phyloP scores from a whole-genome alignment of 2,113 vertebrate genomes.

The Rhinoptilus africanus region DNA sequence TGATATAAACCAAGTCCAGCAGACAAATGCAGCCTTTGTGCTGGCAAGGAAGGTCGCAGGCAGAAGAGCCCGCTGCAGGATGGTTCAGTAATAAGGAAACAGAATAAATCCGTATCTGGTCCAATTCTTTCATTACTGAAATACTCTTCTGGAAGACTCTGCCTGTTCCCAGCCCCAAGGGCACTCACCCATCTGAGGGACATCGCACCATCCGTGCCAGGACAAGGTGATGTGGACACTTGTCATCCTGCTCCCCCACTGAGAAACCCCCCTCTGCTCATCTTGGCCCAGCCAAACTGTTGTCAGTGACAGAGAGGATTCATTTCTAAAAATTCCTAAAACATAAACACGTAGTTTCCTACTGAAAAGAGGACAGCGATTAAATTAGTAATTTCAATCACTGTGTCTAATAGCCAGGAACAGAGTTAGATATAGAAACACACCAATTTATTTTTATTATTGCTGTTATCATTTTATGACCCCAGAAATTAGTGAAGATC shows the following conservation, averaged over 20 bases:
- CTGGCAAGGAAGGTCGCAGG: neutral
- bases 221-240: rapidly evolving
- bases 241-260: rapidly evolving
- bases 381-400: neutral
- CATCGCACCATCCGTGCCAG: neutral
- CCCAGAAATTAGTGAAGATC: neutral
- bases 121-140: rapidly evolving
- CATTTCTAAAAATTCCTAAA: neutral
- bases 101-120: rapidly evolving
- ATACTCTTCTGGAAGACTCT: rapidly evolving
- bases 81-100: too few species aligned
- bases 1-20: rapidly evolving
- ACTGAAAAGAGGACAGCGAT: neutral
- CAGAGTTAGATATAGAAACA: neutral
- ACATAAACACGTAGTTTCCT: rapidly evolving
- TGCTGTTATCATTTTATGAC: neutral
- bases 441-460: neutral
- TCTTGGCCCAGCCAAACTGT: rapidly evolving
- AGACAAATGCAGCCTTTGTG: rapidly evolving
- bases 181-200: rapidly evolving
- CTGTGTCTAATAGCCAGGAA: neutral
- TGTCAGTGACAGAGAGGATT: neutral
- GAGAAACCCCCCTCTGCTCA: rapidly evolving
- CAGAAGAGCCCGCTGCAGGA: neutral
- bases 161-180: neutral